Conservation (phyloP, 2,797 vertebrate genomes). For the Chromobotia macracanthus region DNA sequence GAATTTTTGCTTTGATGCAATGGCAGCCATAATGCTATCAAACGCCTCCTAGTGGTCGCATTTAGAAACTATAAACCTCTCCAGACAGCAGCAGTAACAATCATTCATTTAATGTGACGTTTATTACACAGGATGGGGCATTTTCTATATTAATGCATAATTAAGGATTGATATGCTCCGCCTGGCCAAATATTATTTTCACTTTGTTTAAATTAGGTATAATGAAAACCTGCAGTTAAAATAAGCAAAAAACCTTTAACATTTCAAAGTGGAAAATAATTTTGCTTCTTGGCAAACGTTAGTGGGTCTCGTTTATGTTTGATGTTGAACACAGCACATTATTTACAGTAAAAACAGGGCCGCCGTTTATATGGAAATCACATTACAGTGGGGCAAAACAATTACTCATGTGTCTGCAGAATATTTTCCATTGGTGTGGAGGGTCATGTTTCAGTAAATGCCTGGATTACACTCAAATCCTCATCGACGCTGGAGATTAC, state of each 20-base stretch:
- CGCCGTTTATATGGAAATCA: constrained; percentile 70
- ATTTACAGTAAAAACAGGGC: constrained; percentile 69
- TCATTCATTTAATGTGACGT: no score
- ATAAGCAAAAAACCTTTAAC: background rate
- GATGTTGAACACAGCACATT: constrained; percentile 52
- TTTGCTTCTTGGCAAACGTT: background rate
- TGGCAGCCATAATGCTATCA: no score
- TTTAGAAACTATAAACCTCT: background rate
- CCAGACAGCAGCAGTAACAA: no score
- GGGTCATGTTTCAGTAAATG: constrained; percentile 37
- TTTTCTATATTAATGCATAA: constrained; percentile 31
- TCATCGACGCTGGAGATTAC: constrained; percentile 36
- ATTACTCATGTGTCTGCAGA: constrained; percentile 29
- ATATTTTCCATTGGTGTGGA: constrained; percentile 28
- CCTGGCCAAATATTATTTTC: background rate
- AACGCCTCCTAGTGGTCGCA: constrained; percentile 60
- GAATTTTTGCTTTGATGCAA: constrained; percentile 45
- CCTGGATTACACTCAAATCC: constrained; percentile 56
- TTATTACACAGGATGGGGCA: constrained; percentile 30
- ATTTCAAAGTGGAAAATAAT: background rate
- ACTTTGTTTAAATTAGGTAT: background rate
- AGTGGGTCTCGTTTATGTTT: constrained; percentile 17
- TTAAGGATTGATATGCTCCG: background rate
- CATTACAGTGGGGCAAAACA: constrained; percentile 60
- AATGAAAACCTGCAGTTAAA: background rate